These are phyloP conservation scores for Syngnathus scovelli DNA, from an alignment of 2,113 vertebrate genomes.

Conservation along the genomic window DNA sequence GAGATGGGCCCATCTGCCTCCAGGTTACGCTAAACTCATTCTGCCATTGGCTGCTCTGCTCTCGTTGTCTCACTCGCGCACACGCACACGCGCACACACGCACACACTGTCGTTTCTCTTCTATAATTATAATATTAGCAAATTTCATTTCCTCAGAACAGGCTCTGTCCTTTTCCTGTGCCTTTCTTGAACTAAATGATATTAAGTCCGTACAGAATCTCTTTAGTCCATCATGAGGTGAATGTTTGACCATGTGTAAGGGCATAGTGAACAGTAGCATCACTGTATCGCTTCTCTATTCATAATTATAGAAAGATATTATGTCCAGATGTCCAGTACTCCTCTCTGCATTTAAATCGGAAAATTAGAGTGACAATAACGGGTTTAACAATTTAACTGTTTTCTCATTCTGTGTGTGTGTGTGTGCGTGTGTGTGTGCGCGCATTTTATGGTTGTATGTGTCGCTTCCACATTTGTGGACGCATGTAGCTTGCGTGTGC, in stretches of 20 bases:
- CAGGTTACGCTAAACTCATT: constrained; percentile 33
- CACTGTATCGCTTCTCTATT: constrained; percentile 5
- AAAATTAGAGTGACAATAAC: neutral
- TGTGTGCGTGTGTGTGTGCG: no score
- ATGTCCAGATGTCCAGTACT: neutral
- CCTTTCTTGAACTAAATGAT: constrained; percentile 19
- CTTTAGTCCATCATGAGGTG: neutral
- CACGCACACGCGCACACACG: neutral
- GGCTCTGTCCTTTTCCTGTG: neutral
- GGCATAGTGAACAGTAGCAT: constrained; percentile 11
- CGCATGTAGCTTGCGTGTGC: constrained; percentile 5
- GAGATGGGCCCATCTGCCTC: constrained; percentile 38
- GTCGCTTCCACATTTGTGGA: no score
- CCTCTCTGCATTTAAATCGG: neutral
- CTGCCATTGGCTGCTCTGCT: constrained; percentile 14
- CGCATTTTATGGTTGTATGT: no score
- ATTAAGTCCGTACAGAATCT: constrained; percentile 18
- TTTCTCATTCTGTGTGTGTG: neutral
- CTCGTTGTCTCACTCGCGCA: constrained; percentile 5
- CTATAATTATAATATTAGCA: constrained; percentile 31
- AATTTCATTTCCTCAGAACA: constrained; percentile 24
- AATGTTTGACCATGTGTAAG: constrained; percentile 2
- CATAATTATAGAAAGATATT: constrained; percentile 14
- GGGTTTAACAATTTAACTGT: neutral
- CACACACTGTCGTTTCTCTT: constrained; percentile 15